Evolutionary conservation across 2,888 invertebrate species (phyloP).

Genomic region (Drosophila algonquin): DNA sequence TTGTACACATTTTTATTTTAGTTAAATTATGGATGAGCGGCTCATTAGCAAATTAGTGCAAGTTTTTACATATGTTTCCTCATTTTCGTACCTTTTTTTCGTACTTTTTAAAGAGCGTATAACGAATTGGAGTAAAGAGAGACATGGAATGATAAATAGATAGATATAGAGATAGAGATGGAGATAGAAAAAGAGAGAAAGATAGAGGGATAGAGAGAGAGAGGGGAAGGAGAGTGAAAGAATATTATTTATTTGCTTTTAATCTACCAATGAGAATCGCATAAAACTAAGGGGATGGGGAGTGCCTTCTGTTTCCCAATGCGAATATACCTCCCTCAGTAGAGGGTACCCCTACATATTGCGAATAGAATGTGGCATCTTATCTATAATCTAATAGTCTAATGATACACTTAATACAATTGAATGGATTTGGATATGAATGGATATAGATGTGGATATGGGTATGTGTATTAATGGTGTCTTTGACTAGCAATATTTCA

Average conservation of each 20-base stretch:
- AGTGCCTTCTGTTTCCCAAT: no score
- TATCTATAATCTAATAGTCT: conserved; percentile 16
- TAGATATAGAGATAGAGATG: no score
- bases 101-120: background rate
- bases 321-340: no score
- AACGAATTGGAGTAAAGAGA: background rate
- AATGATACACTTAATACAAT: conserved; percentile 35
- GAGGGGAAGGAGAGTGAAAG: no score
- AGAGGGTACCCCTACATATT: background rate
- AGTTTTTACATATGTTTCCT: conserved; percentile 42
- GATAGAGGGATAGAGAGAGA: no score
- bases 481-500: background rate
- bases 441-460: conserved; percentile 2
- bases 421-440: background rate
- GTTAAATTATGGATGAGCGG: conserved; percentile 44
- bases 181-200: no score
- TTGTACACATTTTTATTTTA: conserved; percentile 45
- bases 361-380: background rate
- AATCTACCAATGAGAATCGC: no score
- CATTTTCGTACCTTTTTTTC: conserved; percentile 12
- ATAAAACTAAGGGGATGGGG: background rate
- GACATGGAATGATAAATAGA: no score
- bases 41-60: conserved; percentile 76
- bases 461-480: background rate
- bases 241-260: no score